Conservation (phyloP, 2,888 invertebrate species). For the Tiliacea aurago region DNA sequence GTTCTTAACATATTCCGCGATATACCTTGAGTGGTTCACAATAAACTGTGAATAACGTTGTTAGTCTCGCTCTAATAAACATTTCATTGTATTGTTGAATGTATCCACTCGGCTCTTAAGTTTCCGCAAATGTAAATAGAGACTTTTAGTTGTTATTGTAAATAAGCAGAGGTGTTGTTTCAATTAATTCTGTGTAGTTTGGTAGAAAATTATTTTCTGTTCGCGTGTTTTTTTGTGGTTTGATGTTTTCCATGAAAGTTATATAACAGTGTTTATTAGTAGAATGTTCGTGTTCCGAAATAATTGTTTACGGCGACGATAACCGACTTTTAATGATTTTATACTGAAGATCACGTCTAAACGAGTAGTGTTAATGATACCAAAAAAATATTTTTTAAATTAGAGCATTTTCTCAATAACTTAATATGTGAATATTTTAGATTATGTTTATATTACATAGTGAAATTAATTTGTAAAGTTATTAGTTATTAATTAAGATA, state of each 20-base stretch:
- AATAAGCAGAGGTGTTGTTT: constrained; percentile 42
- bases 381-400: too few relatives aligned
- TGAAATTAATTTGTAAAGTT: too few relatives aligned
- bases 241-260: background rate
- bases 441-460: too few relatives aligned
- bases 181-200: constrained; percentile 39
- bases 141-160: constrained; percentile 21
- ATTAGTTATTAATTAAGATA: too few relatives aligned
- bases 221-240: constrained; percentile 37
- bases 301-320: too few relatives aligned
- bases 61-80: constrained; percentile 66
- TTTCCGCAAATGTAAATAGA: constrained; percentile 51
- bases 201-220: constrained; percentile 15
- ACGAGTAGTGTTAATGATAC: too few relatives aligned
- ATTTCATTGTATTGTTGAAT: constrained; percentile 51
- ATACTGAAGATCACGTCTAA: too few relatives aligned
- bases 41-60: constrained; percentile 52
- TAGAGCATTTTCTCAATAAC: too few relatives aligned
- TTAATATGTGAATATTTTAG: too few relatives aligned
- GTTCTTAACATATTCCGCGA: constrained; percentile 40
- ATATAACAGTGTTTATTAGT: constrained; percentile 18
- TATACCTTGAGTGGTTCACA: constrained; percentile 48
- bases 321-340: too few relatives aligned
- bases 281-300: constrained; percentile 21
- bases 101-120: constrained; percentile 34